Evolutionary conservation across 2,113 vertebrate species (phyloP).

Genomic region (Rhea americana): DNA sequence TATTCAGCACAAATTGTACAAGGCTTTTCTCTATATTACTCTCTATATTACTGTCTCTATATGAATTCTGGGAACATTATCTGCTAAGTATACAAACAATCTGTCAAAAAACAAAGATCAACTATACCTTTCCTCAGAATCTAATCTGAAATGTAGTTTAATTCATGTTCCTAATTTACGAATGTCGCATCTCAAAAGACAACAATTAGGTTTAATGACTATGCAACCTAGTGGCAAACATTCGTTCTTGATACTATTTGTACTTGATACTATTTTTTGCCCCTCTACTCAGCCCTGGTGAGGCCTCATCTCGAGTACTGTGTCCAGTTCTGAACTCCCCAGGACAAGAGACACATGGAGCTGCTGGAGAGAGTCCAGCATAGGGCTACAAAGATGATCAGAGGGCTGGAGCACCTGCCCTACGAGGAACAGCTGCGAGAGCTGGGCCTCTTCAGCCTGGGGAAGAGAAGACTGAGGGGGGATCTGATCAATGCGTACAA

Average conservation of each 20-base stretch:
- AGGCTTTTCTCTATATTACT: accelerated
- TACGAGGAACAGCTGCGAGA: no score
- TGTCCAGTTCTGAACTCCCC: no score
- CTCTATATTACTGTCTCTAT: background rate
- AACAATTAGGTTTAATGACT: background rate
- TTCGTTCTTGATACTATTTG: background rate
- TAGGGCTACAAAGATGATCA: no score
- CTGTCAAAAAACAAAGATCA: background rate
- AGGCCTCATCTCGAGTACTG: no score
- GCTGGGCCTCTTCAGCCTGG: no score
- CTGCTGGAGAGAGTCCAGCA: no score
- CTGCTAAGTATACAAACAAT: background rate
- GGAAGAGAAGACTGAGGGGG: no score
- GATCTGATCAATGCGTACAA: no score
- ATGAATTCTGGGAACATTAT: accelerated
- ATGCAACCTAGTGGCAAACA: background rate
- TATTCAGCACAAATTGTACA: background rate
- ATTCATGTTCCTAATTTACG: background rate
- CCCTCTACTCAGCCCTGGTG: no score
- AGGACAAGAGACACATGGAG: no score
- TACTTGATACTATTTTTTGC: no score
- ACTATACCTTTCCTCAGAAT: background rate
- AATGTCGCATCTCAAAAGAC: background rate
- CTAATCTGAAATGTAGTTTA: background rate
- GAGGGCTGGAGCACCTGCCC: no score